These are phyloP conservation scores for Pteropus rufus DNA, from an alignment of 2,797 vertebrate species.

Conservation along the genomic window DNA sequence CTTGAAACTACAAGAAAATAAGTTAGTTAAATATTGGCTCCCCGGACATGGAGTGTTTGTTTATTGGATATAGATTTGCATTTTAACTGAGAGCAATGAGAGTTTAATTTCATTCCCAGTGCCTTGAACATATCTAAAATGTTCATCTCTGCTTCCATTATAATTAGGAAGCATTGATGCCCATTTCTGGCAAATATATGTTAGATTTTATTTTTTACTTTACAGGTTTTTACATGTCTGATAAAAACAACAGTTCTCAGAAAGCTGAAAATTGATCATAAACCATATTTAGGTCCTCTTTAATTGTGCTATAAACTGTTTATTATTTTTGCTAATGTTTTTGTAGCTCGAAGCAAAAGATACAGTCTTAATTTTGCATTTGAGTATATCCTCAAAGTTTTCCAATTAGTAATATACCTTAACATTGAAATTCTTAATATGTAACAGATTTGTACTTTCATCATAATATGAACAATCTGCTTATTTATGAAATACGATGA, in stretches of 20 bases:
- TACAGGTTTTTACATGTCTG: conserved; percentile 4
- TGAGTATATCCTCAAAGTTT: not conserved
- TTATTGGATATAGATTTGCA: not conserved
- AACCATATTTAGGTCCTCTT: not conserved
- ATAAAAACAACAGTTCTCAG: not conserved
- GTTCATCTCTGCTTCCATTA: not conserved
- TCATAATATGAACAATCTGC: not conserved
- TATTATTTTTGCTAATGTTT: not conserved
- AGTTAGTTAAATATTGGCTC: conserved; percentile 36
- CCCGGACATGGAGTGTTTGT: not conserved
- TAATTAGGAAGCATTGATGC: conserved; percentile 13
- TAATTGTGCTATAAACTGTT: not conserved
- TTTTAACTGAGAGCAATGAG: conserved; percentile 12
- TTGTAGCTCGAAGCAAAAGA: not conserved
- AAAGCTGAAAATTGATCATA: conserved; percentile 3
- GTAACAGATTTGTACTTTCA: not conserved
- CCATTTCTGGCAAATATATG: conserved; percentile 19
- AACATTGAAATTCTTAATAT: not conserved
- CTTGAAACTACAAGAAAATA: conserved; percentile 53
- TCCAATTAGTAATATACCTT: not conserved
- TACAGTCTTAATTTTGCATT: not conserved
- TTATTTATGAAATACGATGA: not conserved
- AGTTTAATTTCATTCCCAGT: conserved; percentile 29
- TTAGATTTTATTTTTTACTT: conserved; percentile 45
- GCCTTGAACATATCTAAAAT: not conserved